phyloP scores from a whole-genome alignment of 2,113 vertebrate genomes.

The Oryctolagus cuniculus region mOryCun1.1 NC_091437.1:47537001-47537500 shows the following conservation, averaged over 20 bases:
- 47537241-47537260: neutral
- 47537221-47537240: neutral
- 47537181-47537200: neutral
- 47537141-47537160: neutral
- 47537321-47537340: neutral
- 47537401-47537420: neutral
- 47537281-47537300: neutral
- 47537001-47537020: neutral
- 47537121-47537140: neutral
- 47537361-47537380: neutral
- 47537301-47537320: neutral
- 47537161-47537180: neutral
- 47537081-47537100: neutral
- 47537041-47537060: neutral
- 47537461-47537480: conserved; percentile 61
- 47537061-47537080: neutral
- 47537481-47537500: conserved; percentile 89
- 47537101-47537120: neutral
- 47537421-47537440: neutral
- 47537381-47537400: neutral
- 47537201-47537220: neutral
- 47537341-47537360: conserved; percentile 13
- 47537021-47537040: conserved; percentile 14
- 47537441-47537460: neutral
- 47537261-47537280: neutral